Evolutionary conservation across 2,888 invertebrate species (phyloP).

Genomic region (Napeogenes inachia): DNA sequence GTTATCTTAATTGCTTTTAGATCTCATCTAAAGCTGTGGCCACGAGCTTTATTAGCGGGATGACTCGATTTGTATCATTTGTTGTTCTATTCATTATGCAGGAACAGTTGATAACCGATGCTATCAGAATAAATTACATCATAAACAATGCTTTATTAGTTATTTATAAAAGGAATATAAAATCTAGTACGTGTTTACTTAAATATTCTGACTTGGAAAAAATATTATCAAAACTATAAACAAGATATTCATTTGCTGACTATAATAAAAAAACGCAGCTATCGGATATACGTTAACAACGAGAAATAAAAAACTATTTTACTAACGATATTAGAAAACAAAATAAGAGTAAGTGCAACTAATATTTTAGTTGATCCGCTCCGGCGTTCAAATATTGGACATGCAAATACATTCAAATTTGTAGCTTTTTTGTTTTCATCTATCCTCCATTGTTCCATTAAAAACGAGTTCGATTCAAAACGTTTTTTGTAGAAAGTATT

Average conservation of each 20-base stretch:
- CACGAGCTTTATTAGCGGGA: neutral
- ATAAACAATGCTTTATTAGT: too few relatives aligned
- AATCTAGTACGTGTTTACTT: too few relatives aligned
- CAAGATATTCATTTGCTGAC: too few relatives aligned
- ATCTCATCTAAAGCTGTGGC: constrained; percentile 1
- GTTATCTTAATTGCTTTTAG: constrained; percentile 20
- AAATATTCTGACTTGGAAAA: too few relatives aligned
- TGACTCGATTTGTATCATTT: neutral
- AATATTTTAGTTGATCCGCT: constrained; percentile 1
- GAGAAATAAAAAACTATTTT: too few relatives aligned
- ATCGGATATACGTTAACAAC: too few relatives aligned
- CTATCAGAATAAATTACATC: too few relatives aligned
- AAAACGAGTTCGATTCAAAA: constrained; percentile 4
- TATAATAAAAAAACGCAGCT: too few relatives aligned
- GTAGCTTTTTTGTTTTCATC: constrained; percentile 3
- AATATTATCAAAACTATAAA: too few relatives aligned
- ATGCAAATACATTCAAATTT: constrained; percentile 6
- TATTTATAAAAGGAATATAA: too few relatives aligned
- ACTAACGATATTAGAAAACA: too few relatives aligned
- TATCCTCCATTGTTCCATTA: constrained; percentile 5
- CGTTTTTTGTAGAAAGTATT: constrained; percentile 3
- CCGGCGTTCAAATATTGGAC: neutral
- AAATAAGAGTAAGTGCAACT: neutral
- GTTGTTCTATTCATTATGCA: neutral
- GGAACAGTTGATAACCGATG: neutral